Percentiles rank a stretch among this genome's conserved stretches.
Conservation (phyloP, 1,140 invertebrate species). For the Drosophila tropicalis region DNA sequence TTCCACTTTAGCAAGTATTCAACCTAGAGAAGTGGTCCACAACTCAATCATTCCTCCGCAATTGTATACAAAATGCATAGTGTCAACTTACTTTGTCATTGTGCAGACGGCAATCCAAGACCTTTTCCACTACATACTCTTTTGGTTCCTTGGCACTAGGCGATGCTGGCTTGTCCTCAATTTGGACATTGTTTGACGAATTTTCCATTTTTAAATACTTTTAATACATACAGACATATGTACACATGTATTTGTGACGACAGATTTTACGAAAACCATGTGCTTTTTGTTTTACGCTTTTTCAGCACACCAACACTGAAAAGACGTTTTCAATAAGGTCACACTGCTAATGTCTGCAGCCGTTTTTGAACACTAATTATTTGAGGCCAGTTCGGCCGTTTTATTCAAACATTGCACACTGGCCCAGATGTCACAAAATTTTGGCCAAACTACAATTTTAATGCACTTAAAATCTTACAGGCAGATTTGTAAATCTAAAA, state of each 20-base stretch:
- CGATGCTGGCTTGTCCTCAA: neutral
- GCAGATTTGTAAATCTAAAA: no score
- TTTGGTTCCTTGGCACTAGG: neutral
- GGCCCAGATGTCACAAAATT: no score
- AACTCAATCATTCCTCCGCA: no score
- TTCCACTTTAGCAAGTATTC: slow-evolving; percentile 7
- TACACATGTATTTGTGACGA: neutral
- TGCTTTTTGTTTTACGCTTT: neutral
- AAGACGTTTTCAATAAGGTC: no score
- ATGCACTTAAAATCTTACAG: no score
- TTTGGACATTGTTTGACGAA: neutral
- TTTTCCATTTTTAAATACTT: neutral
- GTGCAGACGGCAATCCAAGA: neutral
- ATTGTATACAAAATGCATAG: no score
- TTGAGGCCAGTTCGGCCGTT: no score
- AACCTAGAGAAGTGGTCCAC: neutral
- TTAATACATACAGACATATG: no score
- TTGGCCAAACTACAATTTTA: no score
- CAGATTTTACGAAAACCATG: neutral
- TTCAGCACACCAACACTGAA: neutral
- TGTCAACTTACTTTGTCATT: neutral
- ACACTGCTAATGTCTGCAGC: no score
- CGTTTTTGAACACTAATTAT: no score
- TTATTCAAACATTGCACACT: no score
- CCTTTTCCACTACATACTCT: neutral